These are phyloP conservation scores for Micromussa lordhowensis DNA, from an alignment of 92 coral and sea anemone genomes.

Conservation along the genomic window DNA sequence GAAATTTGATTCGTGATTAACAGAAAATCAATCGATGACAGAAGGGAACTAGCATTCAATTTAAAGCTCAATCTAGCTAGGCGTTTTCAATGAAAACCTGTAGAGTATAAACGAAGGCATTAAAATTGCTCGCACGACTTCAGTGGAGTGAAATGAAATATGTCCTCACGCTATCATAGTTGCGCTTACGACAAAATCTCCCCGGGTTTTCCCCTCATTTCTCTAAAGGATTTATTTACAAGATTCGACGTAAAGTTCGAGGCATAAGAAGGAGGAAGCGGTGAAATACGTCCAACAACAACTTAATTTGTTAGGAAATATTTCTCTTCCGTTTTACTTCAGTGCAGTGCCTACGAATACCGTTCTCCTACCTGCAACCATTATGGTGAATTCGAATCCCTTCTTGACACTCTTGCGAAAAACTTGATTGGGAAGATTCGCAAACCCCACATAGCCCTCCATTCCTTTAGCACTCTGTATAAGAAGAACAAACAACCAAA, in stretches of 20 bases:
- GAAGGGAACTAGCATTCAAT: conserved; percentile 26
- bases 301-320: not conserved
- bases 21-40: conserved; percentile 39
- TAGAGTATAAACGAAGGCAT: not conserved
- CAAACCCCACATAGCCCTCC: conserved; percentile 99
- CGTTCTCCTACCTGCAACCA: conserved; percentile 99
- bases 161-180: not conserved
- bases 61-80: not conserved
- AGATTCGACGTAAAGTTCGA: not conserved
- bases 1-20: conserved; percentile 2
- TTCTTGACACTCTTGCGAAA: conserved; percentile 98
- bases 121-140: not conserved
- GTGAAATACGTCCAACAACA: conserved; percentile 12
- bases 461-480: conserved; percentile 93
- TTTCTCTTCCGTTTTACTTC: conserved; percentile 17
- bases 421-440: conserved; percentile 99
- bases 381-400: conserved; percentile 98
- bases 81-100: not conserved
- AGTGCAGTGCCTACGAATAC: conserved; percentile 58
- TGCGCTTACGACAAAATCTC: not conserved
- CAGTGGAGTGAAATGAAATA: not conserved
- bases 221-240: not conserved
- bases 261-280: not conserved
- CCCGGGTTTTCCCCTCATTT: not conserved
- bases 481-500: conserved; percentile 6